Base-by-base conservation (phyloP, 2,888 invertebrate genomes). In the Melangyna quadrimaculata region DNA sequence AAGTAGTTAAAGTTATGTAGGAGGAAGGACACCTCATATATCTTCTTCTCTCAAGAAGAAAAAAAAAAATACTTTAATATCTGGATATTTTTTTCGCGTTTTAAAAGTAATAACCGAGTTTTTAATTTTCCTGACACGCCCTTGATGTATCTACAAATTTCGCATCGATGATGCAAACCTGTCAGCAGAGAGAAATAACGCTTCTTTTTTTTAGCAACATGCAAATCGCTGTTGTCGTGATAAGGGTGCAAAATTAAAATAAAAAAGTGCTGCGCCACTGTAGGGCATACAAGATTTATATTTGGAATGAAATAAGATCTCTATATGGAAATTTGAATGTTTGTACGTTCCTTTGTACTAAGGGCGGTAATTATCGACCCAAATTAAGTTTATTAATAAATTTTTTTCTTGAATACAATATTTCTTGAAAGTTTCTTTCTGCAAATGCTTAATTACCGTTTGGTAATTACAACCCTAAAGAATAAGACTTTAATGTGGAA, bases 141-240 rank as follows among this genome's bases (percentile, higher is more conserved):
- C 43, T 71, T 45, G 22, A 70, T 63, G 61, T 17, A 70, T 63
- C 53, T 17, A 61, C 9, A 32, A 29, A 57, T 43, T 79, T 61
- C 32, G 8, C 59, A 72, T 72, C 78, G 72, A 72, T 82, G 45
- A 78, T 78, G 78, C 67, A 78, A 57, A 75, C 27, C 80, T 48
- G 35, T 74, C 79, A 70, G 32, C 51, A 9, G 32, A 51, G 12
- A 45, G 27, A 14, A 43, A 43, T 43, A 48, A 32, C 24, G 22
- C 40, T 57, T 67, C 72, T 65, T 51, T 65, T 81, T 43, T 51
- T 65, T 81, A 29, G 43, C 17, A 45, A 71, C 43, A 79, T 74
- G 59, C 67, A 61, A 51, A 29, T 22, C 35, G 61, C 24, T 55
- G 55, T 55, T 63, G 43, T 24, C 27, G 17, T 40, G 51, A 74